Evolutionary conservation across 2,888 invertebrate species (phyloP).

Genomic region (Orchestes rusci): DNA sequence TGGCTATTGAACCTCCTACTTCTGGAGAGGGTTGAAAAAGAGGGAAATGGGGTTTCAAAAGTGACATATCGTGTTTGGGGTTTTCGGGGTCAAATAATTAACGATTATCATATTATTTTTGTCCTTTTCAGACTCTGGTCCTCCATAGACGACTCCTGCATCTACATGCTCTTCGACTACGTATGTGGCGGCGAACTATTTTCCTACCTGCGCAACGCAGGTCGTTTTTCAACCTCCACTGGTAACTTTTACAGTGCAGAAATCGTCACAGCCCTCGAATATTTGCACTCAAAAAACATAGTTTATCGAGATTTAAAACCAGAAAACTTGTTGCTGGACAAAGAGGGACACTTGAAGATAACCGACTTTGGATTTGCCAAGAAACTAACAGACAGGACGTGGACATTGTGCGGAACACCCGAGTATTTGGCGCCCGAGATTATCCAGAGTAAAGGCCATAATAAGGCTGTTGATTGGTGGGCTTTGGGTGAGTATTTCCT

Average conservation of each 20-base stretch:
- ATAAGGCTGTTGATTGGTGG: constrained; percentile 99
- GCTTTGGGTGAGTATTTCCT: constrained; percentile 65
- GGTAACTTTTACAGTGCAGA: constrained; percentile 92
- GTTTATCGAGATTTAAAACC: constrained; percentile 87
- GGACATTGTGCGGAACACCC: constrained; percentile 95
- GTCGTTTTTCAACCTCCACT: constrained; percentile 78
- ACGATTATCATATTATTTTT: too few relatives aligned
- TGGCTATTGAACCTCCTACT: too few relatives aligned
- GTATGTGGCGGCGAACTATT: constrained; percentile 96
- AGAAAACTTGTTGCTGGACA: constrained; percentile 87
- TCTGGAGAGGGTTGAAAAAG: too few relatives aligned
- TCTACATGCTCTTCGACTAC: constrained; percentile 97
- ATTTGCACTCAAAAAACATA: constrained; percentile 82
- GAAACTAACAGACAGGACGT: constrained; percentile 87
- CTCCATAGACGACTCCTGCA: constrained; percentile 79
- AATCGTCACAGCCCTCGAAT: constrained; percentile 89
- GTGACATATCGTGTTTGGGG: too few relatives aligned
- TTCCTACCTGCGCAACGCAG: constrained; percentile 88
- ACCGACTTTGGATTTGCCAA: constrained; percentile 99
- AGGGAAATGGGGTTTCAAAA: too few relatives aligned
- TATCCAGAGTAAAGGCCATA: constrained; percentile 96
- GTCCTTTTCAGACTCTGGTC: constrained; percentile 86
- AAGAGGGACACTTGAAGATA: constrained; percentile 92
- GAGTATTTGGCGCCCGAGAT: constrained; percentile 97
- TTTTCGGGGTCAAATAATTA: too few relatives aligned